phyloP scores from a whole-genome alignment of 2,113 vertebrate genomes.

The Odocoileus hemionus region DNA sequence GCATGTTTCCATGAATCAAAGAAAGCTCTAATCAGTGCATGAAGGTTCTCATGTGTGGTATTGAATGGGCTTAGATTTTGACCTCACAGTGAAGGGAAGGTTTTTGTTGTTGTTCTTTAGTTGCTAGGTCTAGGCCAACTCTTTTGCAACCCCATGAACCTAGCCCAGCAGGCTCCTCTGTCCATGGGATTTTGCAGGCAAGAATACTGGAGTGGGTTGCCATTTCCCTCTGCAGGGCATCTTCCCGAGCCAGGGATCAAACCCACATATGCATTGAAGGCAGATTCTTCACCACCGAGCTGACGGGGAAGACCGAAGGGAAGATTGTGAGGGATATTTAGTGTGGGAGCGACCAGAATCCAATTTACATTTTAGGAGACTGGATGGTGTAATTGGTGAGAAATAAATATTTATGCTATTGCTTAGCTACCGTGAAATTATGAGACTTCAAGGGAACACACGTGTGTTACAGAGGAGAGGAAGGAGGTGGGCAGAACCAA shows the following conservation, averaged over 20 bases:
- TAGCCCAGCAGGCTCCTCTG: background rate
- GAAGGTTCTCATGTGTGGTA: background rate
- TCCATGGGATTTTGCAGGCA: background rate
- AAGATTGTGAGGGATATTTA: background rate
- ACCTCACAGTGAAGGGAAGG: background rate
- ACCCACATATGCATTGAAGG: background rate
- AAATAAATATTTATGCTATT: background rate
- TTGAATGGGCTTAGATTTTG: background rate
- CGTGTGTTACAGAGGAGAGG: background rate
- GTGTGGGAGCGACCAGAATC: background rate
- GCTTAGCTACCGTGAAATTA: background rate
- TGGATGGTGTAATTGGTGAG: background rate
- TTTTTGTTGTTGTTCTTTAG: background rate
- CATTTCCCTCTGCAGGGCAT: background rate
- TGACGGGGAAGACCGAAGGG: background rate
- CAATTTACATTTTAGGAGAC: background rate
- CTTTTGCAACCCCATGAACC: background rate
- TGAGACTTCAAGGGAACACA: background rate
- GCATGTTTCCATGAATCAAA: background rate
- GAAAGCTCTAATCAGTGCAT: background rate
- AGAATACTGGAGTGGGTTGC: background rate
- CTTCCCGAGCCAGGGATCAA: background rate
- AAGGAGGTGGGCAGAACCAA: background rate
- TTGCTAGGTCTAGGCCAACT: background rate
- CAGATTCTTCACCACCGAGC: background rate